A percentile compares a stretch with the other conserved stretches of the same genome.
phyloP scores from a whole-genome alignment of 2,797 vertebrate species.

The Muraenolepis orangiensis region DNA sequence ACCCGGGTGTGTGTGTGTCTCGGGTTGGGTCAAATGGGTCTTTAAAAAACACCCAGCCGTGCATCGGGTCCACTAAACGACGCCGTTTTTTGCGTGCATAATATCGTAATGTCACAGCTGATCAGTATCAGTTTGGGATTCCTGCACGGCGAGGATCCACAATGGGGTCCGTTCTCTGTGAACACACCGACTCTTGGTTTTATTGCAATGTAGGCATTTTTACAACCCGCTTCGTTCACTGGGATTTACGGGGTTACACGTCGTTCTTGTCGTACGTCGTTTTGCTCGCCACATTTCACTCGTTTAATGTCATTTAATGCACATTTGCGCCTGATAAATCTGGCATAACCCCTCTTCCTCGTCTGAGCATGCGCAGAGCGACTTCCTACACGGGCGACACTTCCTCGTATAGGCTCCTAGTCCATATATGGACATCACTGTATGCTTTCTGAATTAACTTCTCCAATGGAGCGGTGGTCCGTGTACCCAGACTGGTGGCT shows the following conservation, averaged over 20 bases:
- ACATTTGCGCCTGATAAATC: slow-evolving; percentile 17
- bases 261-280: neutral
- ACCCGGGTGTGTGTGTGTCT: slow-evolving; percentile 36
- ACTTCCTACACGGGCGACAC: slow-evolving; percentile 83
- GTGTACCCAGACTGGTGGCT: no score
- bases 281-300: neutral
- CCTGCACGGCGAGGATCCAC: no score
- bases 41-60: no score
- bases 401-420: slow-evolving; percentile 88
- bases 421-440: slow-evolving; percentile 88
- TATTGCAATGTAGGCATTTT: slow-evolving; percentile 2
- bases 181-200: neutral
- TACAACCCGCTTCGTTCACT: slow-evolving; percentile 27
- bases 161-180: neutral
- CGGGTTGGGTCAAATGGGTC: no score
- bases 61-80: neutral
- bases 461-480: neutral
- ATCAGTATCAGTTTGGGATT: no score
- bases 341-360: slow-evolving; percentile 23
- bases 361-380: slow-evolving; percentile 77
- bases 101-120: no score
- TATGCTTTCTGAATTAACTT: slow-evolving; percentile 36
- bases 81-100: slow-evolving; percentile 23
- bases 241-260: neutral
- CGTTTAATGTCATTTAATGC: neutral